A percentile compares a stretch with the other conserved stretches of the same genome.
Evolutionary conservation across 2,888 invertebrate genomes (phyloP).

Genomic region (Sminthurides aquaticus): DNA sequence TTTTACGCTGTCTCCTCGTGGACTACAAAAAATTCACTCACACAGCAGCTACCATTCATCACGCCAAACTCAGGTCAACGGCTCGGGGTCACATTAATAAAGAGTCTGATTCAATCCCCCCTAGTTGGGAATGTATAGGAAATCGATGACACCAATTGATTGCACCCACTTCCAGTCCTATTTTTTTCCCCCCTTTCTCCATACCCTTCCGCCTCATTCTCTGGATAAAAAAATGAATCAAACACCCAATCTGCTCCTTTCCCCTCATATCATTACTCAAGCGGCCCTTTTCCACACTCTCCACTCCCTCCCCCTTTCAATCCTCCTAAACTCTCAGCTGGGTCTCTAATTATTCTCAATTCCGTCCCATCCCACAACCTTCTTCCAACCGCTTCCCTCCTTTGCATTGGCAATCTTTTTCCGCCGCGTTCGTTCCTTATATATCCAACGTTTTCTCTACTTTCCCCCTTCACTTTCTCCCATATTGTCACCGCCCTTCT

Average conservation of each 20-base stretch:
- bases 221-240: slow-evolving; percentile 6
- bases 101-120: slow-evolving; percentile 23
- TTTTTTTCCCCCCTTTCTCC: slow-evolving; percentile 1
- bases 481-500: no score
- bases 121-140: slow-evolving; percentile 24
- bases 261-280: slow-evolving; percentile 2
- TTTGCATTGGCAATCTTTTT: no score
- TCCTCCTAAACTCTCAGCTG: not conserved
- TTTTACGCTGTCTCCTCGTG: not conserved
- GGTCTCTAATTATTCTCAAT: not conserved
- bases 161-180: slow-evolving; percentile 15
- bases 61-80: slow-evolving; percentile 22
- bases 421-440: no score
- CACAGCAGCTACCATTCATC: not conserved
- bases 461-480: no score
- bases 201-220: not conserved
- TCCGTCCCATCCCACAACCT: not conserved
- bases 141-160: slow-evolving; percentile 36
- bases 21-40: not conserved
- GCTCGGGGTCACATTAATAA: slow-evolving; percentile 33
- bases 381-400: no score
- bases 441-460: no score
- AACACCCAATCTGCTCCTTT: not conserved
- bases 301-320: not conserved
- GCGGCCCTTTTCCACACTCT: not conserved